These are phyloP conservation scores for Drosophila triauraria DNA, from an alignment of 1,140 invertebrate species.

Conservation along the genomic window DNA sequence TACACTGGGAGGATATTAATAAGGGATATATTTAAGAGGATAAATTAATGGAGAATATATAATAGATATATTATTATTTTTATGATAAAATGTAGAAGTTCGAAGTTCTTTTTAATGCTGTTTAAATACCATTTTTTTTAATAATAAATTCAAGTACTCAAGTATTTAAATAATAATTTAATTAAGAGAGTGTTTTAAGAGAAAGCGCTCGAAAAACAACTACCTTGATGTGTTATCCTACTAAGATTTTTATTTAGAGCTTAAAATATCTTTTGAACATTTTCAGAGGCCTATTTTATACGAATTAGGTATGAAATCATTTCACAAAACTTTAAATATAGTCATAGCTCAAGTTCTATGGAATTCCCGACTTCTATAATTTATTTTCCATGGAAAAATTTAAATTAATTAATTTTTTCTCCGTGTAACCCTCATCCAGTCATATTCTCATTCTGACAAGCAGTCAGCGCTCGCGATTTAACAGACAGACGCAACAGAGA, in stretches of 20 bases:
- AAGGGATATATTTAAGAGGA: too few species aligned
- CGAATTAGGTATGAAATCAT: not conserved
- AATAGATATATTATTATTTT: too few species aligned
- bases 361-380: too few species aligned
- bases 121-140: too few species aligned
- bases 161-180: too few species aligned
- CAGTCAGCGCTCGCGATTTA: conserved; percentile 25
- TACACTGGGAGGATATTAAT: not conserved
- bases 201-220: too few species aligned
- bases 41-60: too few species aligned
- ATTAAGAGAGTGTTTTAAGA: too few species aligned
- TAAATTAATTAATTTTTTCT: not conserved
- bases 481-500: conserved; percentile 26
- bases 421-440: conserved; percentile 2
- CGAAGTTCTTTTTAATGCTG: too few species aligned
- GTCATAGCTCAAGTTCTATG: not conserved
- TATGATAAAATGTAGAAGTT: too few species aligned
- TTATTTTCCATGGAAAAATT: not conserved
- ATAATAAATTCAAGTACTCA: too few species aligned
- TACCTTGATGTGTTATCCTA: too few species aligned
- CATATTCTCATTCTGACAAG: conserved; percentile 17
- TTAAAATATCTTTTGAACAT: not conserved
- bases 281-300: not conserved
- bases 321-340: not conserved
- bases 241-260: not conserved